These are phyloP conservation scores for Heliothis peltigera DNA, from an alignment of 2,888 invertebrate genomes.

Conservation along the genomic window DNA sequence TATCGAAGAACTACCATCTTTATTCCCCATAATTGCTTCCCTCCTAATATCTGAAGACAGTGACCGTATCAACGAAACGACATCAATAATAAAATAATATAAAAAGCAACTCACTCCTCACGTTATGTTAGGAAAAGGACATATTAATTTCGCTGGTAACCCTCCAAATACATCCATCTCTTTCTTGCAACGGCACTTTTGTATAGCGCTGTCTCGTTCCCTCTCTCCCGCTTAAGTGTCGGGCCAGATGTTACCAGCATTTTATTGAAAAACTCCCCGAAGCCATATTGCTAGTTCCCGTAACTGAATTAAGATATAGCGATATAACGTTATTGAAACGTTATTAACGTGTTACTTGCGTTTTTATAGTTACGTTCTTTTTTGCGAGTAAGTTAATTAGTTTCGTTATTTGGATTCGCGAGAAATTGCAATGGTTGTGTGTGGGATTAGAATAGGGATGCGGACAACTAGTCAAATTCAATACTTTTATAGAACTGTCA, in stretches of 20 bases:
- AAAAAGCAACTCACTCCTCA: slow-evolving; percentile 78
- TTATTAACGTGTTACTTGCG: slow-evolving; percentile 62
- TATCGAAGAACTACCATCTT: slow-evolving; percentile 51
- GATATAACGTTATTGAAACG: slow-evolving; percentile 59
- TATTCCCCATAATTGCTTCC: slow-evolving; percentile 54
- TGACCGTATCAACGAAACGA: slow-evolving; percentile 54
- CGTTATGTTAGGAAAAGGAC: slow-evolving; percentile 85
- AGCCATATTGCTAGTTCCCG: slow-evolving; percentile 84
- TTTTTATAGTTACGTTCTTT: slow-evolving; percentile 56
- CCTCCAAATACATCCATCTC: slow-evolving; percentile 72
- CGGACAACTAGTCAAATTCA: too few relatives aligned
- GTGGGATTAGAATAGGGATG: too few relatives aligned
- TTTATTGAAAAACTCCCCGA: slow-evolving; percentile 88
- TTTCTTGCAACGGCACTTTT: slow-evolving; percentile 62
- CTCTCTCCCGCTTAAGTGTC: slow-evolving; percentile 87
- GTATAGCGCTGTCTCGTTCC: slow-evolving; percentile 71
- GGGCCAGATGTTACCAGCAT: slow-evolving; percentile 84
- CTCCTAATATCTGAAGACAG: slow-evolving; percentile 54
- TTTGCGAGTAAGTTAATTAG: slow-evolving; percentile 55
- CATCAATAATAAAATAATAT: slow-evolving; percentile 87
- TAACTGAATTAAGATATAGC: slow-evolving; percentile 88
- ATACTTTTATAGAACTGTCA: too few relatives aligned
- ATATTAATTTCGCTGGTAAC: slow-evolving; percentile 85
- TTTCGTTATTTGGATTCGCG: slow-evolving; percentile 22
- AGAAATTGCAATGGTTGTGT: neutral